Evolutionary conservation across 2,113 vertebrate genomes (phyloP), one percentile per base, ranked within the genome.

Genomic region (Eptesicus fuscus): DNA sequence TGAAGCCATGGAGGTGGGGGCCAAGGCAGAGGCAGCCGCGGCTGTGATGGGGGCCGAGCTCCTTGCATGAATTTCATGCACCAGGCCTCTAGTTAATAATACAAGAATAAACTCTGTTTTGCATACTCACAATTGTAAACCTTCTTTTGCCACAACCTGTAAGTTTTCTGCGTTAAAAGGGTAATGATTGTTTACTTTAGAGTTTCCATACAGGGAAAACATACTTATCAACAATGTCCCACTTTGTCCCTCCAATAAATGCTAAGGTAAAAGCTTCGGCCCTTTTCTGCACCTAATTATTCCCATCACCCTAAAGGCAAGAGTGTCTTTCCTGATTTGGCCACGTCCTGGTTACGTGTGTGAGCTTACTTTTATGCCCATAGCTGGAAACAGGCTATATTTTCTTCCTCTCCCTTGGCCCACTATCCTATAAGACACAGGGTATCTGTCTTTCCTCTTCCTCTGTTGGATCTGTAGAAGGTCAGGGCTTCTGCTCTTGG

Each of bases 311-410:
- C 2, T 5, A 23, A 9, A 73, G 59, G 40, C 6, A 69, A 91
- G 35, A 80, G 18, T 44, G 37, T n/a, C 47, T 93, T 86, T 14
- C 28, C 18, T 79, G 42, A 70, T 78, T 91, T 71, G 67, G 12
- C 12, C 5, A 5, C 4, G 1, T 65, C 2, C 5, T 65, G 17
- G 16, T 74, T 86, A 73, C 25, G 6, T 67, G 37, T 25, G n/a
- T 83, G 25, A 78, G 17, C 35, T 93, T 65, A 28, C 20, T 94
- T 28, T 82, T 78, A 13, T 18, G 14, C 25, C 42, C n/a, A 61
- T 22, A 78, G 76, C 17, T 70, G 63, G 40, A 89, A 93, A 70
- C 1, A 32, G 25, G 40, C 4, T 73, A 9, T 53, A 23, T 47
- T 86, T 35, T 91, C 11, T 80, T 87, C 53, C 18, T 82, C 1